Percentiles rank a stretch among this genome's conserved stretches.
These are phyloP conservation scores for Eulemur coronatus DNA, from an alignment of 2,797 vertebrate species.

Conservation along the genomic window DNA sequence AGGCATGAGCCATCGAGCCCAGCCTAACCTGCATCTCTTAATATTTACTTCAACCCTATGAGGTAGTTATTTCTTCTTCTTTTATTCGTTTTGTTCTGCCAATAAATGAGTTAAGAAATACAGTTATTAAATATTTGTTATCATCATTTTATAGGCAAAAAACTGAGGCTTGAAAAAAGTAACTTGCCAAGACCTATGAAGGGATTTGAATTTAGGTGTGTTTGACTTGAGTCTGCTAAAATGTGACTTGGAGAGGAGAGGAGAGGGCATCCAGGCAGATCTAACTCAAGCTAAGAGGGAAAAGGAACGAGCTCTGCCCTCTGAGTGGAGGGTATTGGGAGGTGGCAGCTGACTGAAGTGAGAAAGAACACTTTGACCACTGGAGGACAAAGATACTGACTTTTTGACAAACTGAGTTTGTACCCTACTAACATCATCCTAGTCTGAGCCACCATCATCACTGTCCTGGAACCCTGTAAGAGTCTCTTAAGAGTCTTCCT, in stretches of 20 bases:
- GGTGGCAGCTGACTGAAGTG: not conserved
- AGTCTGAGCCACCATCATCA: not conserved
- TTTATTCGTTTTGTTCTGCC: no score
- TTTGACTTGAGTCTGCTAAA: not conserved
- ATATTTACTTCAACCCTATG: not conserved
- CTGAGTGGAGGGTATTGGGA: not conserved
- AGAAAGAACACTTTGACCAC: not conserved
- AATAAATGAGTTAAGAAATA: no score
- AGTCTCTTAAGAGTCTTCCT: not conserved
- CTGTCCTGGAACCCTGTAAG: not conserved
- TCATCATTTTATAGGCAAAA: no score
- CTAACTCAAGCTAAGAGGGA: not conserved
- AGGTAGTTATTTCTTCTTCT: not conserved
- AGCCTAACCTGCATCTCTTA: not conserved
- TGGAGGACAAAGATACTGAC: not conserved
- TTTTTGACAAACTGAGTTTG: not conserved
- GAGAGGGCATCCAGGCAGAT: not conserved
- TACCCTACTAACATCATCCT: not conserved
- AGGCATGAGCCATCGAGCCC: no score
- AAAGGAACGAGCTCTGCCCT: not conserved
- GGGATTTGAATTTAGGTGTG: not conserved
- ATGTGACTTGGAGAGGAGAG: not conserved
- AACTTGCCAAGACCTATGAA: not conserved
- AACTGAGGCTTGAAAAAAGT: no score
- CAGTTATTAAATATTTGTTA: no score